phyloP scores from a whole-genome alignment of 2,113 vertebrate genomes.

The Antennarius striatus region DNA sequence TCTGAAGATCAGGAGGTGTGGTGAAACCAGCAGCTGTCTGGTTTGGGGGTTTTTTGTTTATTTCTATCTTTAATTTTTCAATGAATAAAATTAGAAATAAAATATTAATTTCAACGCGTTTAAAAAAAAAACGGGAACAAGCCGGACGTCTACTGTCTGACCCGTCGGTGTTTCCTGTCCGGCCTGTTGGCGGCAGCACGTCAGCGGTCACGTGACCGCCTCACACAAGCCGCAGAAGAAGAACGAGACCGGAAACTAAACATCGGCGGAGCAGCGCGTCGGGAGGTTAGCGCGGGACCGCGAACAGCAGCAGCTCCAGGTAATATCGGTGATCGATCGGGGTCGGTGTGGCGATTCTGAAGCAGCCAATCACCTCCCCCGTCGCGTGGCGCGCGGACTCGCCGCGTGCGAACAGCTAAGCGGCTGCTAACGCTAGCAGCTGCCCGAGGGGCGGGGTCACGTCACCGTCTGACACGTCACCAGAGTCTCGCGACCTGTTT shows the following conservation, averaged over 20 bases:
- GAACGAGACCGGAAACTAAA: constrained; percentile 57
- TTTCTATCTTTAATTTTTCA: no score
- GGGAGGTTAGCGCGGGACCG: constrained; percentile 27
- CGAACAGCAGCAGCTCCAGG: constrained; percentile 32
- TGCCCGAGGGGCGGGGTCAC: neutral
- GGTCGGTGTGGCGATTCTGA: fast-evolving
- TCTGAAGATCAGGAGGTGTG: no score
- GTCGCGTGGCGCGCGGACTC: neutral
- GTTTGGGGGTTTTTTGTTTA: no score
- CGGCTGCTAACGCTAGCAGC: neutral
- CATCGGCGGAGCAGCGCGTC: constrained; percentile 35
- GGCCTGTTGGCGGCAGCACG: neutral
- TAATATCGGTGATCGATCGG: neutral
- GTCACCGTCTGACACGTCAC: constrained; percentile 14
- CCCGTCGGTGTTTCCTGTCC: neutral
- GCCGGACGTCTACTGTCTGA: no score
- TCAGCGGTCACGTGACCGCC: fast-evolving
- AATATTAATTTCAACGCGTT: no score
- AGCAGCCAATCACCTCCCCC: neutral
- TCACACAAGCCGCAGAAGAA: constrained; percentile 29
- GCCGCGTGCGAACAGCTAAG: constrained; percentile 19
- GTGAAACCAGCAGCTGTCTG: no score
- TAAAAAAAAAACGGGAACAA: no score
- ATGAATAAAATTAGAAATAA: no score
- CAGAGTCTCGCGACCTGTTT: neutral